Conservation (phyloP, 2,113 vertebrate genomes). For the Egretta garzetta region DNA sequence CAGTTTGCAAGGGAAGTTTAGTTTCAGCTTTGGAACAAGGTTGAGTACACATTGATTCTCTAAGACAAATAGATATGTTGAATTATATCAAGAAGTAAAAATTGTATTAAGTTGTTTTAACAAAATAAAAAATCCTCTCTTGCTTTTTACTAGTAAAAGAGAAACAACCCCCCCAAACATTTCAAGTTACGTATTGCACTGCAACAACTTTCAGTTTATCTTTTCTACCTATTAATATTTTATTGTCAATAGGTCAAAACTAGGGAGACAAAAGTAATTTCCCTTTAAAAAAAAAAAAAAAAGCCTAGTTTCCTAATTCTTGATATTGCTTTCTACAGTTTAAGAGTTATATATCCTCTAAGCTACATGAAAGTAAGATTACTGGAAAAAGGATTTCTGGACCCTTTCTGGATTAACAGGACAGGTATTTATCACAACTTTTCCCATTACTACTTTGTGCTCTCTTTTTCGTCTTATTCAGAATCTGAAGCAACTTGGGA, state of each 20-base stretch:
- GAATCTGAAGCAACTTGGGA: background rate
- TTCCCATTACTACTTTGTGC: background rate
- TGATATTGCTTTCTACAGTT: background rate
- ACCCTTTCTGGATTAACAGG: background rate
- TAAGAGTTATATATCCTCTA: background rate
- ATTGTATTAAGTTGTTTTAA: background rate
- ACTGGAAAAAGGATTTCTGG: background rate
- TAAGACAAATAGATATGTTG: background rate
- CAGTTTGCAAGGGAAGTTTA: background rate
- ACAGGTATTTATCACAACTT: background rate
- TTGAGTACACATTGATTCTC: background rate
- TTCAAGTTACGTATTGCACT: background rate
- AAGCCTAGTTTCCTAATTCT: background rate
- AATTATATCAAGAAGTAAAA: background rate
- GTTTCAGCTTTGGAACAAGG: background rate
- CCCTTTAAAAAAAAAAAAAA: background rate
- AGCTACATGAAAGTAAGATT: background rate
- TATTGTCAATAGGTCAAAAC: background rate
- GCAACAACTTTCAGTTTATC: background rate
- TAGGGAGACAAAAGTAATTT: background rate
- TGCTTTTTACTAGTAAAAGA: background rate
- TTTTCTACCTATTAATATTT: background rate
- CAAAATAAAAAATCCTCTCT: rapidly evolving
- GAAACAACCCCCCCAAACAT: background rate
- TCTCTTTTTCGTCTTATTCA: background rate